Conservation (phyloP, 92 coral and sea anemone genomes). For the Paramuricea clavata region DNA sequence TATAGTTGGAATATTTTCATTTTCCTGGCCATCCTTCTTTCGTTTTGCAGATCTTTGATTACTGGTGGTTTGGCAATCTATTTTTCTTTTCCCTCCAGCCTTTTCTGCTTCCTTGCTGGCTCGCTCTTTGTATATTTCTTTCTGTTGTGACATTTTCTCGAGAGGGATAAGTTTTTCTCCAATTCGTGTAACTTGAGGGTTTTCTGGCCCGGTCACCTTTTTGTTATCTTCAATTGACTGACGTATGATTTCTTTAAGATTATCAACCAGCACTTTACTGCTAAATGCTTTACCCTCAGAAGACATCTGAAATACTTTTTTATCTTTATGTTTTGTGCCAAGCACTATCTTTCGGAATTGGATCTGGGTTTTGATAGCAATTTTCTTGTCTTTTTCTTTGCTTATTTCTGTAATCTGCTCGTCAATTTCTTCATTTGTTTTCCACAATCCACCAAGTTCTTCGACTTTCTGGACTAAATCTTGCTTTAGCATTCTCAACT, state of each 20-base stretch:
- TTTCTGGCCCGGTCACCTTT: constrained; percentile 3
- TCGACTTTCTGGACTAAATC: constrained; percentile 29
- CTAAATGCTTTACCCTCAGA: constrained; percentile 29
- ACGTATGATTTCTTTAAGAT: constrained; percentile 19
- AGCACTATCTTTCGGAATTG: constrained; percentile 30
- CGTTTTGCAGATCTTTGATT: not conserved
- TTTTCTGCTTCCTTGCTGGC: not conserved
- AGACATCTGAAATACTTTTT: constrained; percentile 57
- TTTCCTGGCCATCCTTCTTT: not conserved
- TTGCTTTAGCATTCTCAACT: constrained; percentile 44
- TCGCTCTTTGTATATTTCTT: not conserved
- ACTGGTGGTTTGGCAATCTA: not conserved
- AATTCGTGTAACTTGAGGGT: not conserved
- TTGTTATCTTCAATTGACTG: not conserved
- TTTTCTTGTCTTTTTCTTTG: constrained; percentile 5
- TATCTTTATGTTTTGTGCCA: constrained; percentile 37
- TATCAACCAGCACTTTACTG: constrained; percentile 20
- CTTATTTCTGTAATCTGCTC: not conserved
- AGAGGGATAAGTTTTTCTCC: not conserved
- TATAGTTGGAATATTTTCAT: not conserved
- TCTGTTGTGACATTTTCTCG: not conserved
- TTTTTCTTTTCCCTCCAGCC: not conserved
- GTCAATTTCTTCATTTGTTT: constrained; percentile 41
- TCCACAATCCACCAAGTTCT: constrained; percentile 61
- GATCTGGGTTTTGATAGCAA: not conserved